Evolutionary conservation across 2,797 vertebrate genomes (phyloP), one percentile per base, ranked within the genome.

Genomic region (Enteromius argenteus): DNA sequence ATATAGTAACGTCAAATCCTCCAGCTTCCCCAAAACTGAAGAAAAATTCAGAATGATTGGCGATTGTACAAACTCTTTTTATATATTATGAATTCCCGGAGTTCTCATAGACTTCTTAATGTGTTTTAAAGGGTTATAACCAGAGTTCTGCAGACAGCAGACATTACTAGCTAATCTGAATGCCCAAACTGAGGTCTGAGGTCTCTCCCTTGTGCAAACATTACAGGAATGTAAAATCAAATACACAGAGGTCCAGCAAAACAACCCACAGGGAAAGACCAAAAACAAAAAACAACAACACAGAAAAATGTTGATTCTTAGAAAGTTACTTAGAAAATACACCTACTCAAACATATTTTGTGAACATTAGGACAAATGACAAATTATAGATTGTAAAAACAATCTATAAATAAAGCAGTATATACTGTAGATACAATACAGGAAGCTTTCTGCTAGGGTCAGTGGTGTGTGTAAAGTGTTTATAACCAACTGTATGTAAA

Each of bases 121-220:
- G 6, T 64, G 19, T 68, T 68, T 62, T 11, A 0, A 30, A 30
- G 23, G 5, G 58, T 62, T 23, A 42, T 68, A 10, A 3, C 3
- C 10, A 74, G 32, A 56, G 19, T 42, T 39, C 13, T 15, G 10
- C 6, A 27, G 35, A 58, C 21, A 76, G 10, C 6, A 27, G 35
- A 56, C 21, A 76, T 76, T n/a, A 15, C 3, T 6, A 58, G 13
- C n/a, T 58, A 27, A 39, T 46, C 35, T 76, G 13, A 58, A 75
- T 56, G 73, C 51, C 32, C 60, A 79, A 51, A 79, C 27, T 66
- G 44, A 49, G n/a, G 62, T 56, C 35, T 77, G 64, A 85, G 85
- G 85, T 81, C 82, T 90, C 87, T 84, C 66, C 85, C 85, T 78
- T 86, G 86, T 46, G 89, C 88, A 89, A 91, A 93, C 89, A 93